These are phyloP conservation scores for Vombatus ursinus DNA, from an alignment of 2,113 vertebrate genomes.

Conservation along the genomic window DNA sequence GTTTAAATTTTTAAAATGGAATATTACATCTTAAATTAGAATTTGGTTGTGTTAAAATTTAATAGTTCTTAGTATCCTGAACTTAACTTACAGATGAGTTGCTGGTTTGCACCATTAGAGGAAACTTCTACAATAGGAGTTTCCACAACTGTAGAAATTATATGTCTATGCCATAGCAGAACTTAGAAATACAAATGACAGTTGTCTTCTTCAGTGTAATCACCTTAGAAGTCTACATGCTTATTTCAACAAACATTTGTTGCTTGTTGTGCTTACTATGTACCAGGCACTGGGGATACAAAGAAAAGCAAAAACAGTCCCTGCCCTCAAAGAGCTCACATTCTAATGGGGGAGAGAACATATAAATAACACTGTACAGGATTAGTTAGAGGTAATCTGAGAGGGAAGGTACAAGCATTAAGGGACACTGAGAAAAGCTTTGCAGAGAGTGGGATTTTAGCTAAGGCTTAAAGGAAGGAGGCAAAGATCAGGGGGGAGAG, in stretches of 20 bases:
- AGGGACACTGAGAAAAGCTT: too few species aligned
- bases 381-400: too few species aligned
- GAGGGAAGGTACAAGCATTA: too few species aligned
- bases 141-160: not conserved
- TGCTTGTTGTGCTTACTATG: not conserved
- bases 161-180: not conserved
- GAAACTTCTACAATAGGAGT: not conserved
- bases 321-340: too few species aligned
- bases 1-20: not conserved
- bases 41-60: not conserved
- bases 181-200: not conserved
- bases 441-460: too few species aligned
- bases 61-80: not conserved
- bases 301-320: too few species aligned
- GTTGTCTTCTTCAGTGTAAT: conserved; percentile 22
- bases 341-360: too few species aligned
- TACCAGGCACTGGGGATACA: too few species aligned
- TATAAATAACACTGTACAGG: too few species aligned
- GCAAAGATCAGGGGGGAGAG: too few species aligned
- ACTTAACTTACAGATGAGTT: not conserved
- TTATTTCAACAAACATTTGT: not conserved
- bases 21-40: not conserved
- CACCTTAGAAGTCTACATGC: not conserved
- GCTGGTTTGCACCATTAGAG: not conserved
- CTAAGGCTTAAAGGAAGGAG: too few species aligned